phyloP scores from a whole-genome alignment of 2,113 vertebrate genomes.

The Charina bottae region DNA sequence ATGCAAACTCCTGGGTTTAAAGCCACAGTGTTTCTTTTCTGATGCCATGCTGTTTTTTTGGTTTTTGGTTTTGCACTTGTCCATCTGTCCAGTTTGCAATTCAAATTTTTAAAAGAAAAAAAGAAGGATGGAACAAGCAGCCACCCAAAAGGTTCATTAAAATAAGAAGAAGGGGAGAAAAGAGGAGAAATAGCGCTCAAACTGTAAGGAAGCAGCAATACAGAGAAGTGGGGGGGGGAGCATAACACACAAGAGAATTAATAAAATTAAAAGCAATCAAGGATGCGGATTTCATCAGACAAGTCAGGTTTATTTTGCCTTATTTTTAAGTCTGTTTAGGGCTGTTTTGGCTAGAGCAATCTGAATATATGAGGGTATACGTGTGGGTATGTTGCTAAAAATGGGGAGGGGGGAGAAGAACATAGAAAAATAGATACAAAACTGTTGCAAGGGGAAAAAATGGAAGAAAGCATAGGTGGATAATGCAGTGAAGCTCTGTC shows the following conservation, averaged over 20 bases:
- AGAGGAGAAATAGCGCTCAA: constrained; percentile 6
- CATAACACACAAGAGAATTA: not conserved
- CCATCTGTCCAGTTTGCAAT: constrained; percentile 74
- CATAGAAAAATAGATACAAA: not conserved
- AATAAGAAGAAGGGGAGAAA: not conserved
- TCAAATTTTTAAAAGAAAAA: constrained; percentile 62
- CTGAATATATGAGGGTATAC: not conserved
- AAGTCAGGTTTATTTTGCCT: constrained; percentile 6
- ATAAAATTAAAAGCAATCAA: constrained; percentile 31
- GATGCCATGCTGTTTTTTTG: constrained; percentile 60
- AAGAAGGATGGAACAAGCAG: constrained; percentile 55
- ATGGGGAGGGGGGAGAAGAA: not conserved
- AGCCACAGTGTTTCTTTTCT: constrained; percentile 85
- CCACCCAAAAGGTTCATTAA: constrained; percentile 64
- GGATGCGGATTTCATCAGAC: constrained; percentile 43
- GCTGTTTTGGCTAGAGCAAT: constrained; percentile 11
- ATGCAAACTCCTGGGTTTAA: constrained; percentile 98
- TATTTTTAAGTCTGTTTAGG: constrained; percentile 24
- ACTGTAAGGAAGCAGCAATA: constrained; percentile 1
- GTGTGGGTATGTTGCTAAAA: constrained; percentile 17
- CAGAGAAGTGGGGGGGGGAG: not conserved
- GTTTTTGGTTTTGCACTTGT: constrained; percentile 77
- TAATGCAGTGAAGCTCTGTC: constrained; percentile 30
- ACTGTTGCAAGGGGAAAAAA: constrained; percentile 23
- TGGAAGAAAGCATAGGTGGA: constrained; percentile 54